Conservation (phyloP, 2,113 vertebrate species). For the Sterrhoptilus dennistouni region DNA sequence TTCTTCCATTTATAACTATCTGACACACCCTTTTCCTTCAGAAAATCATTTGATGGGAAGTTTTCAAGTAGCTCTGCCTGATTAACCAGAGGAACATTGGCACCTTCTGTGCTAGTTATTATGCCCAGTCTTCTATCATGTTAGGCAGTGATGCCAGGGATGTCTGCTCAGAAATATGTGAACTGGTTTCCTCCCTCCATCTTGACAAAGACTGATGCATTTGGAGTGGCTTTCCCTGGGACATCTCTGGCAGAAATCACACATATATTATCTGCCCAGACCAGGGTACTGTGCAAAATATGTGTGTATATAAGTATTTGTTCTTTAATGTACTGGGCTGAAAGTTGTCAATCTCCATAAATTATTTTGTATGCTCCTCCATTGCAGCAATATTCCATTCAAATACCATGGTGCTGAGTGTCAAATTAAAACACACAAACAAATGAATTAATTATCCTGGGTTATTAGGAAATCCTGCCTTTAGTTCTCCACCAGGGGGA, state of each 20-base stretch:
- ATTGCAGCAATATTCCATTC: neutral
- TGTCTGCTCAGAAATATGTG: neutral
- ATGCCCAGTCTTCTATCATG: neutral
- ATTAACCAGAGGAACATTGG: neutral
- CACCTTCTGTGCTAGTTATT: conserved; percentile 11
- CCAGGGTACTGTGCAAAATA: neutral
- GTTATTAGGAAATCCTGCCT: conserved; percentile 1
- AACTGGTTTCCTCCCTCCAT: neutral
- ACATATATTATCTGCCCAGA: neutral
- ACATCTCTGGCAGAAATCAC: neutral
- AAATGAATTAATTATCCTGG: neutral
- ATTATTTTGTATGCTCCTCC: neutral
- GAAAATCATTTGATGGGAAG: neutral
- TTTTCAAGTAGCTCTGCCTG: neutral
- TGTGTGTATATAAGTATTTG: neutral
- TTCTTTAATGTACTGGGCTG: neutral
- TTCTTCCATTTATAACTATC: neutral
- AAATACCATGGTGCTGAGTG: neutral
- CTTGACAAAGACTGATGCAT: neutral
- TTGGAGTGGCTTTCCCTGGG: neutral
- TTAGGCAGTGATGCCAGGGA: neutral
- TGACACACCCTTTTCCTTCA: neutral
- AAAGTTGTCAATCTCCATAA: neutral
- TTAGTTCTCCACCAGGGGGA: neutral
- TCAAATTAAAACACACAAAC: neutral